A percentile compares a stretch with the other conserved stretches of the same genome.
These are phyloP conservation scores for Pangasius sanitwongsei DNA, from an alignment of 2,797 vertebrate species.

Conservation along the genomic window DNA sequence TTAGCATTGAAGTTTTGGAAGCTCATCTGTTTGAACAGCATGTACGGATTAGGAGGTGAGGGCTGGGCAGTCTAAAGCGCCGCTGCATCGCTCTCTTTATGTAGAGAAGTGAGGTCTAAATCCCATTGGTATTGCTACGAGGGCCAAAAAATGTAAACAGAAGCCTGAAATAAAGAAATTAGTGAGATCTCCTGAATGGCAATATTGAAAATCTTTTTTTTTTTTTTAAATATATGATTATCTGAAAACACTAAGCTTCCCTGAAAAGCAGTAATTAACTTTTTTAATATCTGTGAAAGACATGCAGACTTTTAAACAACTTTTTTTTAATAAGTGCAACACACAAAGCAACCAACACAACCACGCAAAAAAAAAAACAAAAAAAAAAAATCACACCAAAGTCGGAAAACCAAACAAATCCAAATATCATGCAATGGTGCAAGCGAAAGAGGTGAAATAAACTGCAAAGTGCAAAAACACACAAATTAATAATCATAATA, in stretches of 20 bases:
- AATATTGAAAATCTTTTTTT: neutral
- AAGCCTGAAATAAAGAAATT: neutral
- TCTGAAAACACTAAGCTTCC: neutral
- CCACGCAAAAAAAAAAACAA: conserved; percentile 13
- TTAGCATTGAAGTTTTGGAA: neutral
- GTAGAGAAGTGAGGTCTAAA: neutral
- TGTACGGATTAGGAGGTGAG: neutral
- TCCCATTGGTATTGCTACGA: neutral
- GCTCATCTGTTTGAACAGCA: neutral
- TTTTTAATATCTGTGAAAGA: conserved; percentile 2
- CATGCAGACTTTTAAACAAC: conserved; percentile 16
- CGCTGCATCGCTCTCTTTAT: neutral
- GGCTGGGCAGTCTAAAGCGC: neutral
- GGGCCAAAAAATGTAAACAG: neutral
- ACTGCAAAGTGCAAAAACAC: conserved; percentile 35
- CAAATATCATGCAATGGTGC: conserved; percentile 62
- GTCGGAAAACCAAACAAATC: conserved; percentile 15
- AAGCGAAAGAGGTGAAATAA: conserved; percentile 50
- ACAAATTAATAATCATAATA: conserved; percentile 35
- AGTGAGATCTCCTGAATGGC: neutral
- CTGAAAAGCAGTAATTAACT: neutral
- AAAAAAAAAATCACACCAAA: conserved; percentile 1
- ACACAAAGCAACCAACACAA: conserved; percentile 31
- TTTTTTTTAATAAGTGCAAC: conserved; percentile 34
- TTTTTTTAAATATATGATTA: too few relatives aligned